These are phyloP conservation scores for Lasioglossum pauxillum DNA, from an alignment of 2,888 invertebrate genomes.

Conservation along the genomic window DNA sequence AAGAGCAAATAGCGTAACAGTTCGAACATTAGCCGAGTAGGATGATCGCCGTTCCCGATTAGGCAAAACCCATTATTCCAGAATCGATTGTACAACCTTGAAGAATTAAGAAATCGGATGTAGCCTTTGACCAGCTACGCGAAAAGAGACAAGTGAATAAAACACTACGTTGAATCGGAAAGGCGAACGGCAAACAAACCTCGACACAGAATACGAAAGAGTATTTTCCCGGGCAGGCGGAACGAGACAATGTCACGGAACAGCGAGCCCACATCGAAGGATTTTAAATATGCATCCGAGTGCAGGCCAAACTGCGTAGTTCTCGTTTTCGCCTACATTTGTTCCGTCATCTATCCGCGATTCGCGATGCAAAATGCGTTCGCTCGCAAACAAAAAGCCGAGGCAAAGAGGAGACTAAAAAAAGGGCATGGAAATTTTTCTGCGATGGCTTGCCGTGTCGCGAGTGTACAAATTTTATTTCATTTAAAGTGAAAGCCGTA, in stretches of 20 bases:
- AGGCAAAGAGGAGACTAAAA: not conserved
- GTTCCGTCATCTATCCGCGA: not conserved
- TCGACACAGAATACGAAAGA: not conserved
- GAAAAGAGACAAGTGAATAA: not conserved
- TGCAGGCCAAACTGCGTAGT: not conserved
- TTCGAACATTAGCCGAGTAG: not conserved
- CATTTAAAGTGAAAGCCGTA: too few species aligned
- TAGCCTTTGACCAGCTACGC: not conserved
- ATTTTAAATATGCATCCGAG: slow-evolving; percentile 25
- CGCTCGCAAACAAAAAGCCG: not conserved
- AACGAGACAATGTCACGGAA: not conserved
- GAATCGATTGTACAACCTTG: too few species aligned
- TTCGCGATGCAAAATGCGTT: not conserved
- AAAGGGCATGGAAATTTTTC: slow-evolving; percentile 10
- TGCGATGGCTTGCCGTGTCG: not conserved
- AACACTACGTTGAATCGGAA: not conserved
- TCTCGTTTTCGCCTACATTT: not conserved
- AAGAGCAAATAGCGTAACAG: not conserved
- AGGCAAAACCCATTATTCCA: too few species aligned
- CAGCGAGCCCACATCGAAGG: slow-evolving; percentile 11
- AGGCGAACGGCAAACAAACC: not conserved
- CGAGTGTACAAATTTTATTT: too few species aligned
- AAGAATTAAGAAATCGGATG: not conserved
- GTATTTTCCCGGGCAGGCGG: not conserved
- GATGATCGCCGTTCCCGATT: not conserved